A percentile compares a stretch with the other conserved stretches of the same genome.
phyloP scores from a whole-genome alignment of 2,113 vertebrate species.

The Chaenocephalus aceratus region DNA sequence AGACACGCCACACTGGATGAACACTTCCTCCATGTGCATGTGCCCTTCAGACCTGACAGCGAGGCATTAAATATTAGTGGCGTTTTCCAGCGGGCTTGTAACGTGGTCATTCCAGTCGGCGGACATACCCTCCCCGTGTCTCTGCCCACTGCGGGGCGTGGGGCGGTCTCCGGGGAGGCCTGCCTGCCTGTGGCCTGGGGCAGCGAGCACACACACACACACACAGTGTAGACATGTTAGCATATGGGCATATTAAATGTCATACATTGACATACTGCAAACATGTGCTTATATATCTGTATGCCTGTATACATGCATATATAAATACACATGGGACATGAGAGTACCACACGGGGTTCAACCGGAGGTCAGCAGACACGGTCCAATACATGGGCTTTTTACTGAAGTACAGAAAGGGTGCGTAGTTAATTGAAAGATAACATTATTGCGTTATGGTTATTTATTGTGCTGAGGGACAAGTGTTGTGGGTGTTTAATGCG shows the following conservation, averaged over 20 bases:
- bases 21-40: constrained; percentile 55
- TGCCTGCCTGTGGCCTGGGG: neutral
- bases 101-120: constrained; percentile 76
- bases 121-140: constrained; percentile 46
- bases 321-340: neutral
- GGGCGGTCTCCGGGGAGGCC: constrained; percentile 39
- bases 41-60: constrained; percentile 73
- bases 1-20: constrained; percentile 60
- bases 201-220: neutral
- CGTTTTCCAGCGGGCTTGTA: constrained; percentile 74
- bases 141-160: constrained; percentile 46
- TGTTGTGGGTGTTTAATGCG: neutral
- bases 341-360: neutral
- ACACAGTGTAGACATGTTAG: constrained; percentile 22
- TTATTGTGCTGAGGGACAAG: neutral
- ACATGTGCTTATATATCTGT: neutral
- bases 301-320: constrained; percentile 1
- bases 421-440: neutral
- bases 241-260: constrained; percentile 14
- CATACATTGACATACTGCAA: neutral
- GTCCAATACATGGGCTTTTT: neutral
- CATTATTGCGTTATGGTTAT: neutral
- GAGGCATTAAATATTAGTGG: constrained; percentile 76
- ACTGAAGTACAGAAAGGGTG: neutral
- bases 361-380: neutral